Base-by-base conservation (phyloP, 2,797 vertebrate species). In the Dermochelys coriacea region DNA sequence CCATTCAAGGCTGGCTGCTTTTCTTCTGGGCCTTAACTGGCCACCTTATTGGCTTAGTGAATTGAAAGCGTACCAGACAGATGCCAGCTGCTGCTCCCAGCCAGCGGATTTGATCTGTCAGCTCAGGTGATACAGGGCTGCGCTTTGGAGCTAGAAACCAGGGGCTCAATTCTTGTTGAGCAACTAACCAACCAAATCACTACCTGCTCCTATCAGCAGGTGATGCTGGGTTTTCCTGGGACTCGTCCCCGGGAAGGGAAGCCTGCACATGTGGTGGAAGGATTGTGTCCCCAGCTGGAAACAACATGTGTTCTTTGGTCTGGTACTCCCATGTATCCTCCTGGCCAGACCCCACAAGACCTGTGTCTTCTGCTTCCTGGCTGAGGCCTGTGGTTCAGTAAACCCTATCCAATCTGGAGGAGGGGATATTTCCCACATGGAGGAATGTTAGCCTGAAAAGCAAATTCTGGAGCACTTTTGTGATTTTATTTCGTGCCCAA, bases 21-120 rank as follows among this genome's bases (percentile, higher is more conserved):
- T 74, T 37, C 37, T 71, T 74, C 68, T 74, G 21, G 37, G n/a
- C 11, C 19, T 74, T 74, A 41, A 23, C 68, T 25, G 68, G 5
- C 37, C 37, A 45, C 11, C 37, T 21, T 21, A 21, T 41, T 25
- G 68, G n/a, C 37, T 23, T n/a, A 16, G 18, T 71, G n/a, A n/a
- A n/a, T 71, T 71, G 64, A 21, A 71, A 71, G n/a, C 12, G 37
- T 21, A 71, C 37, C 68, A 74, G 12, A 80, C 25, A 9, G 85
- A 0, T 6, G 64, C 2, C 81, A 90, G 55, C 83, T 49, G 52
- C 51, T 0, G 74, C 0, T 0, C 64, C 23, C 8, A 0, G 0
- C 3, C 0, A 94, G 50, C 25, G 81, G 15, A 5, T 79, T 71
- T 34, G 55, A n/a, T 9, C 50, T 92, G 81, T 84, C 91, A 82